Conservation (phyloP, 2,888 invertebrate genomes). For the Zelleria hepariella region DNA sequence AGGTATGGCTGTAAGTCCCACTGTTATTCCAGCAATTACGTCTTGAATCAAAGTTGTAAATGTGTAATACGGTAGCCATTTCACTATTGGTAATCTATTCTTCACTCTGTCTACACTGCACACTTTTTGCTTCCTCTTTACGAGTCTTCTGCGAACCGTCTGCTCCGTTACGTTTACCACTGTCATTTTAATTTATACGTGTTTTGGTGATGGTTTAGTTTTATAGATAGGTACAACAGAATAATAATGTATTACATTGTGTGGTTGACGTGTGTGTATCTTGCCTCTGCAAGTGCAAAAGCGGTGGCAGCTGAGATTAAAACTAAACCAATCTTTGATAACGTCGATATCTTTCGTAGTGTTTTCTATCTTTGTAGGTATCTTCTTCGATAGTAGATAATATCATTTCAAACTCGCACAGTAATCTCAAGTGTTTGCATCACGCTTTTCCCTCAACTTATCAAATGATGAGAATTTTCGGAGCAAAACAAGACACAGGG, state of each 20-base stretch:
- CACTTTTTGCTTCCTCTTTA: slow-evolving; percentile 32
- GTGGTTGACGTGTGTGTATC: neutral
- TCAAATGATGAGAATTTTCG: too few species aligned
- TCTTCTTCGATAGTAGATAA: too few species aligned
- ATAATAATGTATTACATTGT: too few species aligned
- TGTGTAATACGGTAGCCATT: slow-evolving; percentile 83
- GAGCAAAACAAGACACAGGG: too few species aligned
- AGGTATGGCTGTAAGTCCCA: slow-evolving; percentile 86
- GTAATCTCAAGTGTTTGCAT: too few species aligned
- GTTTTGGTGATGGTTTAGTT: too few species aligned
- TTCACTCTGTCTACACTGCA: slow-evolving; percentile 55
- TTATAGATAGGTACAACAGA: too few species aligned
- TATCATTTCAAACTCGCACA: too few species aligned
- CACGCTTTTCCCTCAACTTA: too few species aligned
- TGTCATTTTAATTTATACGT: neutral
- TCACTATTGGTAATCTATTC: slow-evolving; percentile 75
- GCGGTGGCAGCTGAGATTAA: neutral
- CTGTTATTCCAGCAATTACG: slow-evolving; percentile 87
- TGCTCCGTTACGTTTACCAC: slow-evolving; percentile 10
- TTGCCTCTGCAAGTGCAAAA: neutral
- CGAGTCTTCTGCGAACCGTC: slow-evolving; percentile 24
- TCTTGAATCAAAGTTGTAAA: slow-evolving; percentile 79
- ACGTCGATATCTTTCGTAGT: too few species aligned
- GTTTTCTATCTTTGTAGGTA: too few species aligned
- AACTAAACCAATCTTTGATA: neutral